Base-by-base conservation (phyloP, 2,888 invertebrate species). In the Noctua fimbriata region DNA sequence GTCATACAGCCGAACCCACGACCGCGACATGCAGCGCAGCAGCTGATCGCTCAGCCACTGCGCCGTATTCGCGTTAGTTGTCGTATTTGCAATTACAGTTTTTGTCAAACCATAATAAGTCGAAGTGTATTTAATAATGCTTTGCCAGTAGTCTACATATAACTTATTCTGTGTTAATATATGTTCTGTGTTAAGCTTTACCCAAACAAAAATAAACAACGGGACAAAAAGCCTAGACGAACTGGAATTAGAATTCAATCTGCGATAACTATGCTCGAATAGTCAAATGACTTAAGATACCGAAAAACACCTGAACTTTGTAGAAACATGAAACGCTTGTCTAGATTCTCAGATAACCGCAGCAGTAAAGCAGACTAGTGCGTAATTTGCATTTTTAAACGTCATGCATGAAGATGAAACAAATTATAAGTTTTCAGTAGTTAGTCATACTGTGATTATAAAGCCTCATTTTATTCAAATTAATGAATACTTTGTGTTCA, bases 391-490 rank as follows among this genome's bases (percentile, higher is more conserved):
- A 1, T 49, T 41, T 41, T 41, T 28, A 16, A 2, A 6, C 5
- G 1, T 69, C 32, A 71, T 55, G 32, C 21, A 16, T 67, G 16
- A 55, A 49, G 52, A 63, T 63, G n/a, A 80, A 73, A 60, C 12
- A 52, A 79, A 84, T 63, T 55, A 71, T 55, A 65, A 69, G 32
- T 66, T 84, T 87, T 72, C 47, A 84, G 79, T 32, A 36, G 3
- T 24, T 41, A 63, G 6, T 4, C 47, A 60, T n/a, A 24, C 21
- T 12, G 55, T 74, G 24, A 74, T 79, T 78, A 73, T 74, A 65
- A 41, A 60, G 10, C 14, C 28, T 69, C 24, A 14, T 69, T 69
- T 73, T 84, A 79, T 79, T 69, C 41, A 87, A 65, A 79, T 84
- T 74, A 69, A 24, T 63, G 41, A 24, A 32, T 86, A 72, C 73